Conservation (phyloP, 2,113 vertebrate species). For the Sarotherodon lohbergeri region DNA sequence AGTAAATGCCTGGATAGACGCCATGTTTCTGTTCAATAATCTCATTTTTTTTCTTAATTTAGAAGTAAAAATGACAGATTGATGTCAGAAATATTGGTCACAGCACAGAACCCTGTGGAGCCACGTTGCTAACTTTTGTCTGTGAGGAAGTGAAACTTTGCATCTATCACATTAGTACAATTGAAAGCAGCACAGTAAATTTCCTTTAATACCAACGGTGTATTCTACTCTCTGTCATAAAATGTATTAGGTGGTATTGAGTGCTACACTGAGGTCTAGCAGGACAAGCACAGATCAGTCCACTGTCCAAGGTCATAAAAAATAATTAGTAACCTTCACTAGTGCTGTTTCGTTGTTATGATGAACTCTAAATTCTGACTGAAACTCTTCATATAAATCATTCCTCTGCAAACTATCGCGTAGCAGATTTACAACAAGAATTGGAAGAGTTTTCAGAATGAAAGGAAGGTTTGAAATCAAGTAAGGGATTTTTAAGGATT, state of each 20-base stretch:
- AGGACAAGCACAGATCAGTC: neutral
- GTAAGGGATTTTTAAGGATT: neutral
- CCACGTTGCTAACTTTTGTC: neutral
- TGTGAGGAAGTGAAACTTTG: neutral
- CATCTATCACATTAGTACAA: neutral
- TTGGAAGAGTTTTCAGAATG: neutral
- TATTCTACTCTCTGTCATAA: neutral
- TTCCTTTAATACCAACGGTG: neutral
- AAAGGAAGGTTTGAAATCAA: neutral
- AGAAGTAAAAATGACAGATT: neutral
- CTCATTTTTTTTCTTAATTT: rapidly evolving
- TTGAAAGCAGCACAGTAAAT: neutral
- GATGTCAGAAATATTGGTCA: neutral
- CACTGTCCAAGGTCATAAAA: neutral
- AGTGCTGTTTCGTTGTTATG: neutral
- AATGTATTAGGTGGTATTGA: rapidly evolving
- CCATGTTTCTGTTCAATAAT: neutral
- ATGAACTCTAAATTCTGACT: neutral
- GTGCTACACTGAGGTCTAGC: neutral
- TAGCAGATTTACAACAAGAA: neutral
- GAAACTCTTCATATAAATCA: neutral
- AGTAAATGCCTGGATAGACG: neutral
- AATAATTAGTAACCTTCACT: neutral
- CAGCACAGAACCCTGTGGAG: neutral
- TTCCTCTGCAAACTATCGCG: neutral